These are phyloP conservation scores for Sphecodes monilicornis DNA, from an alignment of 2,888 invertebrate genomes.

Conservation along the genomic window DNA sequence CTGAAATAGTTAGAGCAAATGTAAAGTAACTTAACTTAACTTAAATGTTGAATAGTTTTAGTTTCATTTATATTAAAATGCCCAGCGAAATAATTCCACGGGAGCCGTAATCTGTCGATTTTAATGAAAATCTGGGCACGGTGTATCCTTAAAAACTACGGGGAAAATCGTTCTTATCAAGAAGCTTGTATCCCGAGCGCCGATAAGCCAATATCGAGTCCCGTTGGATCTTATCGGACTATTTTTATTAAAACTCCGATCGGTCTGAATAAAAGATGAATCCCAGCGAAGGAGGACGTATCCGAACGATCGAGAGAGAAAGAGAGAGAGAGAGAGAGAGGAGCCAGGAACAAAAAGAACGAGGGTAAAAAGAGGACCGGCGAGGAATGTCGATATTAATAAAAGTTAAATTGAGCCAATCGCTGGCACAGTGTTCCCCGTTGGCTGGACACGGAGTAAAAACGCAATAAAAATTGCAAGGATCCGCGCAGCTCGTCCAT, in stretches of 20 bases:
- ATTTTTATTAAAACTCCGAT: constrained; percentile 80
- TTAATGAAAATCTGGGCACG: background rate
- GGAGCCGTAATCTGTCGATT: background rate
- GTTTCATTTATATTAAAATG: background rate
- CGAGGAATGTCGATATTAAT: constrained; percentile 82
- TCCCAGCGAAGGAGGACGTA: constrained; percentile 55
- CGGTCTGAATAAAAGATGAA: constrained; percentile 84
- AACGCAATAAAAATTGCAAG: constrained; percentile 63
- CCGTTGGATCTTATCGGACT: constrained; percentile 60
- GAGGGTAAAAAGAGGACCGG: constrained; percentile 72
- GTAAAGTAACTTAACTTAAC: no score
- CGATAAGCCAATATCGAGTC: constrained; percentile 21
- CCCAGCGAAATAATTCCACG: background rate
- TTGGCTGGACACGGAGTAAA: constrained; percentile 60
- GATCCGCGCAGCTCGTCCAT: constrained; percentile 47
- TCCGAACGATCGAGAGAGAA: constrained; percentile 12
- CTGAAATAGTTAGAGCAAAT: background rate
- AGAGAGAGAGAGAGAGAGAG: constrained; percentile 14
- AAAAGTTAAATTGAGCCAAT: constrained; percentile 81
- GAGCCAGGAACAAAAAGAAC: constrained; percentile 44
- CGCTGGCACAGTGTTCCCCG: constrained; percentile 70
- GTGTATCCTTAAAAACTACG: background rate
- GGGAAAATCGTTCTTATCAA: constrained; percentile 6
- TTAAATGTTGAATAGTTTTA: background rate
- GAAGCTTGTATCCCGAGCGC: constrained; percentile 7